Conservation (phyloP, 2,797 vertebrate species). For the Sparidentex hasta region DNA sequence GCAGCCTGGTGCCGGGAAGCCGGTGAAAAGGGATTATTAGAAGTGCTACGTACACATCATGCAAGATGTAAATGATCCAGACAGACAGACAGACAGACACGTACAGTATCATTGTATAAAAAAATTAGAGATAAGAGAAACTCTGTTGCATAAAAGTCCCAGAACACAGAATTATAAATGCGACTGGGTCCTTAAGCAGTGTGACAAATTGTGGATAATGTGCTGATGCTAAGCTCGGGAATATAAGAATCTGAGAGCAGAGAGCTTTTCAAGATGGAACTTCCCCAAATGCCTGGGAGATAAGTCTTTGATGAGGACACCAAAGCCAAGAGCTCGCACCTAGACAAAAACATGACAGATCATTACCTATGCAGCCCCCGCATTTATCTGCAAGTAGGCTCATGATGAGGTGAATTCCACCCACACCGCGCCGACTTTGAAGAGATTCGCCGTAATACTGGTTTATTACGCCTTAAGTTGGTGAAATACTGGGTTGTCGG, state of each 20-base stretch:
- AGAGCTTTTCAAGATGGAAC: constrained; percentile 58
- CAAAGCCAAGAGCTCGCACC: constrained; percentile 48
- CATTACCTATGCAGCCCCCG: constrained; percentile 50
- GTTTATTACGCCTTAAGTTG: constrained; percentile 50
- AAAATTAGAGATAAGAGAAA: constrained; percentile 31
- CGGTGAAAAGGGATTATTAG: background rate
- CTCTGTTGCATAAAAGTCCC: constrained; percentile 25
- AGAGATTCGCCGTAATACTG: constrained; percentile 43
- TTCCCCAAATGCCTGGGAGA: constrained; percentile 67
- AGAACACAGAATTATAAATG: constrained; percentile 45
- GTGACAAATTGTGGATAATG: constrained; percentile 59
- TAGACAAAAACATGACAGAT: constrained; percentile 60
- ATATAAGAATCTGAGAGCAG: constrained; percentile 51
- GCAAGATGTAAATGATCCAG: constrained; percentile 29
- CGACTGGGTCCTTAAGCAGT: constrained; percentile 41
- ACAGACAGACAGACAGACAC: constrained; percentile 1
- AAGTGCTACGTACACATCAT: constrained; percentile 7
- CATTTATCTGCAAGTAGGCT: constrained; percentile 54
- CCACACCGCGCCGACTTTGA: constrained; percentile 28
- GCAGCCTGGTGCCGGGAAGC: background rate
- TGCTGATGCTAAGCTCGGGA: constrained; percentile 45
- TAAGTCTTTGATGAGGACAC: constrained; percentile 69
- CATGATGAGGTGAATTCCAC: constrained; percentile 41
- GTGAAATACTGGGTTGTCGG: constrained; percentile 39
- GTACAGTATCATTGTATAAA: constrained; percentile 26